phyloP scores from a whole-genome alignment of 2,797 vertebrate genomes.

The Dipus sagitta region DNA sequence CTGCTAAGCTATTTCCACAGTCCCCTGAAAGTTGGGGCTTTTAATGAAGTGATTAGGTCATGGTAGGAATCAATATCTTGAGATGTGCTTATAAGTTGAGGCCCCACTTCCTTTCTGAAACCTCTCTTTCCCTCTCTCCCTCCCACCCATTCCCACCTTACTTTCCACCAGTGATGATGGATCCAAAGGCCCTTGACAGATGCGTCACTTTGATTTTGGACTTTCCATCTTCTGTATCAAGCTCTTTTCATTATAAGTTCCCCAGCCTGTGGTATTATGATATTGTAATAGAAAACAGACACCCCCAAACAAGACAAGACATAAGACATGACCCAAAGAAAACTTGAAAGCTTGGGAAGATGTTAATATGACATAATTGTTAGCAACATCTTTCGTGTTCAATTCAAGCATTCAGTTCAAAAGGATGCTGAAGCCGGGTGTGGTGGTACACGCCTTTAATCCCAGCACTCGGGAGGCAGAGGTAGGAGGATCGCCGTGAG shows the following conservation, averaged over 20 bases:
- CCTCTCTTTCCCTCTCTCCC: not conserved
- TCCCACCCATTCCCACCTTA: too few relatives aligned
- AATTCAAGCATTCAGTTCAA: conserved; percentile 13
- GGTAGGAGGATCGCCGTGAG: too few relatives aligned
- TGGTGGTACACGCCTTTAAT: too few relatives aligned
- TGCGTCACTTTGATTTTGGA: not conserved
- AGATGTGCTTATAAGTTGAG: too few relatives aligned
- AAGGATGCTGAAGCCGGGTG: not conserved
- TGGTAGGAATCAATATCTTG: not conserved
- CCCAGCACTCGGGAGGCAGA: too few relatives aligned
- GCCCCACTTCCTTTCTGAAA: too few relatives aligned
- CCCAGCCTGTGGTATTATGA: not conserved
- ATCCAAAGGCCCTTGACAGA: not conserved
- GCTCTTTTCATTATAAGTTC: not conserved
- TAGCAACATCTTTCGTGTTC: not conserved
- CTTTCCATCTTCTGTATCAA: not conserved
- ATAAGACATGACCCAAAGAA: not conserved
- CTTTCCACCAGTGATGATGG: not conserved
- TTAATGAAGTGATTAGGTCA: not conserved
- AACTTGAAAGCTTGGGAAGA: not conserved
- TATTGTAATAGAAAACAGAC: not conserved
- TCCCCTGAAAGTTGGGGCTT: too few relatives aligned
- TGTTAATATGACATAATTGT: conserved; percentile 30
- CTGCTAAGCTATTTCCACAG: too few relatives aligned
- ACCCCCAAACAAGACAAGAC: not conserved